Percentiles rank a stretch among this genome's conserved stretches.
These are phyloP conservation scores for Cenopis cana DNA, from an alignment of 2,888 invertebrate species.

Conservation along the genomic window DNA sequence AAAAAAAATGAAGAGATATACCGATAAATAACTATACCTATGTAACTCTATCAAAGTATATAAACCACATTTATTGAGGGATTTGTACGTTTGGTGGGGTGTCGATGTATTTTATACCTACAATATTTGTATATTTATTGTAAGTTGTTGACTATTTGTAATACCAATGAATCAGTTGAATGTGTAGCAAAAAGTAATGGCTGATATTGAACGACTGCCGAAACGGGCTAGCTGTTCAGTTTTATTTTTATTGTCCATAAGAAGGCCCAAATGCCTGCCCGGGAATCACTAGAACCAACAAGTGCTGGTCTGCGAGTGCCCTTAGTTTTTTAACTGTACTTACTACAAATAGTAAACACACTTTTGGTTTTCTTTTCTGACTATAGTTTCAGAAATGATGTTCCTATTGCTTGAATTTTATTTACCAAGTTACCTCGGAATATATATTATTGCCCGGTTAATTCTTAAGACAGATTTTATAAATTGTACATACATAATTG, in stretches of 20 bases:
- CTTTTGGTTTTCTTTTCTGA: background rate
- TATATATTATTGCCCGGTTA: conserved; percentile 22
- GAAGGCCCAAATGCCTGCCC: background rate
- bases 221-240: background rate
- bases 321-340: background rate
- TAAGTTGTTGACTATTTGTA: conserved; percentile 42
- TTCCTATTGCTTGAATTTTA: conserved; percentile 71
- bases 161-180: conserved; percentile 34
- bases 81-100: conserved; percentile 7
- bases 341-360: background rate
- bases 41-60: background rate
- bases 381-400: conserved; percentile 61
- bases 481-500: conserved; percentile 49
- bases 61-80: background rate
- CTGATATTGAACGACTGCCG: background rate
- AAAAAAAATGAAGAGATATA: background rate
- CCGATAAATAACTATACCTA: background rate
- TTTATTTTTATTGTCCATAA: background rate
- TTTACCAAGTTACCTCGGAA: conserved; percentile 47
- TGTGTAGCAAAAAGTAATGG: conserved; percentile 32
- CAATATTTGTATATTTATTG: conserved; percentile 5
- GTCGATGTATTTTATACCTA: conserved; percentile 11
- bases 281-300: too few species aligned
- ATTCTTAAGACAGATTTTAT: background rate
- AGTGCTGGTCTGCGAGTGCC: conserved; percentile 7